Base-by-base conservation (phyloP, 2,888 invertebrate genomes). In the Papilio gigon region DNA sequence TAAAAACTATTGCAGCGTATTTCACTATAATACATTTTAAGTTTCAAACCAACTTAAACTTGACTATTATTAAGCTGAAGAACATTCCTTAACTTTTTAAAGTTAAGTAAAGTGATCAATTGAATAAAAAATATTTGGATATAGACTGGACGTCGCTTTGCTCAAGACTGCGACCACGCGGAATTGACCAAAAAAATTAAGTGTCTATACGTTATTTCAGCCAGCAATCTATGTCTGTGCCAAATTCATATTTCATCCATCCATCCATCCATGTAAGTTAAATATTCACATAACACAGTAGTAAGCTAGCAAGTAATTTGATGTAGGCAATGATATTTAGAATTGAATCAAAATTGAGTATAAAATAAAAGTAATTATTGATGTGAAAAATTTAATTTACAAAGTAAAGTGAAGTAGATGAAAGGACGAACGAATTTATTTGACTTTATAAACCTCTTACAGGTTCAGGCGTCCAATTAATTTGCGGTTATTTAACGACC, bases 391-490 rank as follows among this genome's bases (percentile, higher is more conserved):
- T 27, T 53, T 27, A 53, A 27, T 53, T 53, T n/a, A 53, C 27
- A 5, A 27, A 27, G 53, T 27, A 53, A 53, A 27, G n/a, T 63
- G 35, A 33, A 50, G n/a, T 30, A 42, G 14, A 63, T 37, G 17
- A 61, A 61, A 61, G 42, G 27, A 8, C 42, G 25, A 17, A 53
- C 17, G 3, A 64, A 33, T 64, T 53, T 27, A 53, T 64, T 64
- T 53, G 50, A 53, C 37, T 64, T 53, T 53, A 17, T 53, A 53
- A 53, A 64, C 27, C 27, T 53, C 35, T 64, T 53, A 37, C 20
- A 20, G 63, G n/a, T 35, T 64, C 33, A 37, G 25, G 37, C 64
- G 37, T 37, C 25, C 37, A 64, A 64, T 64, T 35, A 64, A 64
- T 35, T 50, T 50, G 61, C 50, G 35, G 22, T 53, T 53, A 53